These are phyloP conservation scores for Bufotes viridis DNA, from an alignment of 2,797 vertebrate genomes.

Conservation along the genomic window DNA sequence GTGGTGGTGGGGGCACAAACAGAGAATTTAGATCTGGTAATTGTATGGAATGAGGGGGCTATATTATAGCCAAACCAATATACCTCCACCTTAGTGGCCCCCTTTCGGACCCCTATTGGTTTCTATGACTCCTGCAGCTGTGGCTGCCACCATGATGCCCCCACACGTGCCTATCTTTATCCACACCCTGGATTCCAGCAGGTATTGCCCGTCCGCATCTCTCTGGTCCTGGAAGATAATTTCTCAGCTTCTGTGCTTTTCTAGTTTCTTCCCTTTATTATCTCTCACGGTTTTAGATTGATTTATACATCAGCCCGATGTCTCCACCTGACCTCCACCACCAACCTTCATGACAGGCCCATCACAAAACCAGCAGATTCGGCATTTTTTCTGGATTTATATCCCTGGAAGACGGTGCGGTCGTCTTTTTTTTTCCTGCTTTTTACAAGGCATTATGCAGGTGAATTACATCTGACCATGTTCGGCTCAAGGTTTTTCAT, in stretches of 20 bases:
- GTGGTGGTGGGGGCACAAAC: too few species aligned
- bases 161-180: too few species aligned
- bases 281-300: slow-evolving; percentile 24
- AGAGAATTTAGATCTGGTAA: too few species aligned
- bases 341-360: slow-evolving; percentile 24
- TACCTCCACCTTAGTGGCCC: too few species aligned
- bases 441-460: neutral
- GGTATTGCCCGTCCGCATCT: neutral
- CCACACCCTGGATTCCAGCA: too few species aligned
- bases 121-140: too few species aligned
- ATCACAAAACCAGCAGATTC: slow-evolving; percentile 14
- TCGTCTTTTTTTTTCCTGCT: neutral
- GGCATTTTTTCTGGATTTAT: slow-evolving; percentile 23
- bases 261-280: slow-evolving; percentile 4
- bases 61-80: too few species aligned
- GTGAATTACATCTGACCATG: neutral
- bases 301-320: slow-evolving; percentile 9
- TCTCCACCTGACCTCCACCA: slow-evolving; percentile 28
- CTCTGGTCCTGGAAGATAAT: too few species aligned
- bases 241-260: neutral
- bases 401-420: neutral
- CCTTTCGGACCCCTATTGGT: too few species aligned
- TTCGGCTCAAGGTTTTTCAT: neutral
- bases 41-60: too few species aligned
- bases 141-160: too few species aligned